These are phyloP conservation scores for Marcusenius ussheri DNA, from an alignment of 2,113 vertebrate species.

Conservation along the genomic window DNA sequence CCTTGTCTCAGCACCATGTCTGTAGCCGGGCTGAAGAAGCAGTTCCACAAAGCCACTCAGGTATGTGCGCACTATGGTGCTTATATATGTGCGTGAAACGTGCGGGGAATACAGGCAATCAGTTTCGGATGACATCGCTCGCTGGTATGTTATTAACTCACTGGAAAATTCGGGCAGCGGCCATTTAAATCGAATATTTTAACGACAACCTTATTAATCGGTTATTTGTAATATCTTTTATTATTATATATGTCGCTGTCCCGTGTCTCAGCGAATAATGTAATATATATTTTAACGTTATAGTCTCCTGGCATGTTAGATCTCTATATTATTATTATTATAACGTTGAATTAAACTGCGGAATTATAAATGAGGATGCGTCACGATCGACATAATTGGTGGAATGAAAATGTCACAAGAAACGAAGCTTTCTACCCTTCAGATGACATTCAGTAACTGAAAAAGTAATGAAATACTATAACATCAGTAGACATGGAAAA, in stretches of 20 bases:
- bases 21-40: constrained; percentile 77
- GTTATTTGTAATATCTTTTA: not conserved
- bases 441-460: constrained; percentile 54
- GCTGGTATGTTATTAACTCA: not conserved
- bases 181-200: not conserved
- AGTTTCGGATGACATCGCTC: not conserved
- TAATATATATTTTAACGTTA: not conserved
- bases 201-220: not conserved
- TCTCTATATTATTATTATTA: not conserved
- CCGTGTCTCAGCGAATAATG: not conserved
- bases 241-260: not conserved
- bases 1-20: constrained; percentile 58
- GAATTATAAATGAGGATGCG: not conserved
- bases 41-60: constrained; percentile 85
- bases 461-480: not conserved
- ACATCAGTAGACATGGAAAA: not conserved
- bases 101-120: not conserved
- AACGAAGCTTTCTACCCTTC: constrained; percentile 49
- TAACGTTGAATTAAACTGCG: not conserved
- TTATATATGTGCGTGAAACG: not conserved
- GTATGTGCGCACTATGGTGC: constrained; percentile 43
- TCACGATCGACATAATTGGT: constrained; percentile 21
- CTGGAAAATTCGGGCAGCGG: not conserved
- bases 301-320: not conserved
- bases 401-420: constrained; percentile 23